phyloP scores from a whole-genome alignment of 2,113 vertebrate genomes.

The Lophotis ruficrista region DNA sequence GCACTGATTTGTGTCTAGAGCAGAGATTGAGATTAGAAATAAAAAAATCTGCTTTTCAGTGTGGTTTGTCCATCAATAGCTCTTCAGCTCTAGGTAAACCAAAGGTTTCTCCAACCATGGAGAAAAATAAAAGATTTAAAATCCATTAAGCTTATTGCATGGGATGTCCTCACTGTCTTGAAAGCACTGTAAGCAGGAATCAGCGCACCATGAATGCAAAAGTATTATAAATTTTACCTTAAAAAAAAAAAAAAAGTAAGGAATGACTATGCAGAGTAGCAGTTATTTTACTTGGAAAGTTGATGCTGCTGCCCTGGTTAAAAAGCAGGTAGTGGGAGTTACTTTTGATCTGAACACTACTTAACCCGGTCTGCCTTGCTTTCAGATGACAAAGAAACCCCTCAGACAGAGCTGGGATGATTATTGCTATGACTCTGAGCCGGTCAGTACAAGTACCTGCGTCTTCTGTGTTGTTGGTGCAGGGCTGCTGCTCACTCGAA shows the following conservation, averaged over 20 bases:
- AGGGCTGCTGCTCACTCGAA: slow-evolving; percentile 39
- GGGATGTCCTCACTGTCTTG: not conserved
- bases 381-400: slow-evolving; percentile 95
- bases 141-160: not conserved
- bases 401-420: slow-evolving; percentile 92
- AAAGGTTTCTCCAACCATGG: not conserved
- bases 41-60: not conserved
- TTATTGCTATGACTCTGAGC: slow-evolving; percentile 94
- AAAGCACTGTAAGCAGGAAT: not conserved
- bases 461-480: slow-evolving; percentile 54
- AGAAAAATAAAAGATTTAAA: not conserved
- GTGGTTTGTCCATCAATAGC: not conserved
- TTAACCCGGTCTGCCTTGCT: slow-evolving; percentile 87
- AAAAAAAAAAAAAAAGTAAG: not conserved
- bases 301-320: not conserved
- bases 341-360: slow-evolving; percentile 57
- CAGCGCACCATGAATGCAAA: not conserved
- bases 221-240: not conserved
- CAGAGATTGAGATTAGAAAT: not conserved
- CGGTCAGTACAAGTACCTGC: slow-evolving; percentile 87
- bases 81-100: not conserved
- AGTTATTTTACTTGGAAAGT: not conserved
- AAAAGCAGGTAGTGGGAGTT: slow-evolving; percentile 13
- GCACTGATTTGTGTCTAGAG: not conserved
- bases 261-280: not conserved